Evolutionary conservation across 2,888 invertebrate genomes (phyloP), one percentile per base, ranked within the genome.

Genomic region (Anoplius nigerrimus): DNA sequence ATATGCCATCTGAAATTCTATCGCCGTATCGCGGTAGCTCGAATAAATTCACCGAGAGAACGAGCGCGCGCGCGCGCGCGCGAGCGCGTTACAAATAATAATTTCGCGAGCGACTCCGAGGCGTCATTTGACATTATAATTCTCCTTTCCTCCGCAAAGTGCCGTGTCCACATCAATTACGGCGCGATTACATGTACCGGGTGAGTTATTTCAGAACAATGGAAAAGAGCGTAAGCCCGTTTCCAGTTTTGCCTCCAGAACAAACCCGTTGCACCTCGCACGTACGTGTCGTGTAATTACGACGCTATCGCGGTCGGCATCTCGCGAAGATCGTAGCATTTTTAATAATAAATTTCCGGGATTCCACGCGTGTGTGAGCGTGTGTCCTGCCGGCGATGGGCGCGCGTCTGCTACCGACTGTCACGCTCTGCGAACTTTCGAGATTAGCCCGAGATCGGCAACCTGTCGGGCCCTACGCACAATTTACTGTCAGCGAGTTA

Each of bases 271-370:
- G 15, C 34, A 34, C 34, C 34, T 34, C 11, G 11, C 34, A 34
- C 57, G 34, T 0, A 59, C 62, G 42, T 59, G 51, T 62, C 52
- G 52, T 57, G 21, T 46, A 11, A 21, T 18, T 5, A 62, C 16
- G 42, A 56, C 52, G 59, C 34, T 52, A 65, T 60, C 48, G 45
- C 45, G n/a, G n/a, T 13, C n/a, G 42, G 54, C 65, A 45, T 52
- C 56, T 46, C 21, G 55, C 45, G 43, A 51, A 68, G 63, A 43
- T 55, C 11, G 13, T 8, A 45, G 21, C 16, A 11, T 57, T 22
- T n/a, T 2, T 2, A 27, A 43, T 18, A 11, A 58, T 54, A 18
- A 60, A 58, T 43, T 27, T 43, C 24, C 54, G 24, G 15, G 8
- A n/a, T 53, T 45, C 34, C 45, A 60, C 13, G 51, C 46, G 20